These are phyloP conservation scores for Ennomos fuscantarius DNA, from an alignment of 2,888 invertebrate species.

Conservation along the genomic window DNA sequence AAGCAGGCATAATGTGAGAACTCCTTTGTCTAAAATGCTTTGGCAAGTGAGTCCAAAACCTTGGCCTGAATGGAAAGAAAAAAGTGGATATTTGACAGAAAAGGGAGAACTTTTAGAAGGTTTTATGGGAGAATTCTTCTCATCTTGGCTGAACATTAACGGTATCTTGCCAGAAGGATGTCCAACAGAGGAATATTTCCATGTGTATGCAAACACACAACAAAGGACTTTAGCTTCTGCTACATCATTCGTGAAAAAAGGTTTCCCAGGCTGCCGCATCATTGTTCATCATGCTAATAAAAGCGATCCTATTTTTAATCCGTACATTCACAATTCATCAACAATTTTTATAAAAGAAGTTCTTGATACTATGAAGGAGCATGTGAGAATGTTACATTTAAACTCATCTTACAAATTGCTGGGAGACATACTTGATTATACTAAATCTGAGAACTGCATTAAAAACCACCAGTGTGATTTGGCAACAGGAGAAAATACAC, in stretches of 20 bases:
- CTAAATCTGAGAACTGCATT: slow-evolving; percentile 62
- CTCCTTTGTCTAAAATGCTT: slow-evolving; percentile 64
- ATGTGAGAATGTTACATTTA: slow-evolving; percentile 54
- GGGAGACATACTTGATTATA: slow-evolving; percentile 65
- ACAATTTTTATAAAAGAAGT: slow-evolving; percentile 54
- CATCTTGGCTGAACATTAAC: slow-evolving; percentile 54
- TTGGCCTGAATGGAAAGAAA: slow-evolving; percentile 68
- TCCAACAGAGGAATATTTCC: slow-evolving; percentile 61
- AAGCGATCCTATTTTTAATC: slow-evolving; percentile 66
- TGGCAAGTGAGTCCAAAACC: slow-evolving; percentile 54
- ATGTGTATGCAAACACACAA: slow-evolving; percentile 67
- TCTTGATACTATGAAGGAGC: slow-evolving; percentile 55
- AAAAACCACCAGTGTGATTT: slow-evolving; percentile 62
- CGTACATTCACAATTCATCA: slow-evolving; percentile 65
- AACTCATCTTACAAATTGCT: slow-evolving; percentile 57
- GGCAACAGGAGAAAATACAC: slow-evolving; percentile 52
- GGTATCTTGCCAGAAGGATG: slow-evolving; percentile 51
- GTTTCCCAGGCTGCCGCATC: slow-evolving; percentile 66
- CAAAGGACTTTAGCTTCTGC: slow-evolving; percentile 70
- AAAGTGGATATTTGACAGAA: slow-evolving; percentile 61
- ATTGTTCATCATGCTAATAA: slow-evolving; percentile 57
- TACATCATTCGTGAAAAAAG: slow-evolving; percentile 61
- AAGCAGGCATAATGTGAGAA: slow-evolving; percentile 69
- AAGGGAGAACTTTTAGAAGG: slow-evolving; percentile 68
- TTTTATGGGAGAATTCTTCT: slow-evolving; percentile 64